A percentile compares a stretch with the other conserved stretches of the same genome.
phyloP scores from a whole-genome alignment of 2,797 vertebrate species.

The Arnoldichthys spilopterus region DNA sequence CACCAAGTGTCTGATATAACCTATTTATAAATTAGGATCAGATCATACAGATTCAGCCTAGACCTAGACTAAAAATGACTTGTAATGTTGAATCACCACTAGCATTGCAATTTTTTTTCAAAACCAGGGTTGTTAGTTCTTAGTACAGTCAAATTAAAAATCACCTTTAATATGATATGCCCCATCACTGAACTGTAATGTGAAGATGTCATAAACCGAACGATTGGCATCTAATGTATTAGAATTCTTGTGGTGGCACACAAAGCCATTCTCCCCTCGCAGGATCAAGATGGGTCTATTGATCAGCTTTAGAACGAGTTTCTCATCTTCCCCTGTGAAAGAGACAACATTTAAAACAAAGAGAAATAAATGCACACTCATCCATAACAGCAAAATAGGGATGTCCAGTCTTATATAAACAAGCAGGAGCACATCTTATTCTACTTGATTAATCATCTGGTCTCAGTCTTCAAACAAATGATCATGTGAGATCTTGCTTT shows the following conservation, averaged over 20 bases:
- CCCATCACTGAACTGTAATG: conserved; percentile 87
- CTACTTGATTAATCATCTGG: no score
- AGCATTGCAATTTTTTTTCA: background rate
- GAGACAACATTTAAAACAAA: background rate
- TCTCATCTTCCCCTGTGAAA: conserved; percentile 86
- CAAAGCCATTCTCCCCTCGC: conserved; percentile 91
- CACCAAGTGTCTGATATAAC: background rate
- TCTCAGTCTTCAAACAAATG: no score
- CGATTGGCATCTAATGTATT: conserved; percentile 92
- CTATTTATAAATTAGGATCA: background rate
- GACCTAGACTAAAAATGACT: background rate
- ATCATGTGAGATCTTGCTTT: no score
- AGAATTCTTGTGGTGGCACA: conserved; percentile 91
- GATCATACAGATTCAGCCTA: background rate
- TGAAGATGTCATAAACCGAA: conserved; percentile 93
- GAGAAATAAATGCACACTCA: background rate
- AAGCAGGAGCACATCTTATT: no score
- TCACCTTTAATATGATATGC: conserved; percentile 94
- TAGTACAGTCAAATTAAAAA: conserved; percentile 11
- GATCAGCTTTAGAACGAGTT: conserved; percentile 90
- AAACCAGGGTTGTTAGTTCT: background rate
- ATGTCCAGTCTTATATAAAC: background rate
- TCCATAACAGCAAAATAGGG: background rate
- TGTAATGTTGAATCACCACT: background rate
- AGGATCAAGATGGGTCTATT: conserved; percentile 95